phyloP scores from a whole-genome alignment of 2,888 invertebrate genomes.

The Chaetogeoica ovagalla region DNA sequence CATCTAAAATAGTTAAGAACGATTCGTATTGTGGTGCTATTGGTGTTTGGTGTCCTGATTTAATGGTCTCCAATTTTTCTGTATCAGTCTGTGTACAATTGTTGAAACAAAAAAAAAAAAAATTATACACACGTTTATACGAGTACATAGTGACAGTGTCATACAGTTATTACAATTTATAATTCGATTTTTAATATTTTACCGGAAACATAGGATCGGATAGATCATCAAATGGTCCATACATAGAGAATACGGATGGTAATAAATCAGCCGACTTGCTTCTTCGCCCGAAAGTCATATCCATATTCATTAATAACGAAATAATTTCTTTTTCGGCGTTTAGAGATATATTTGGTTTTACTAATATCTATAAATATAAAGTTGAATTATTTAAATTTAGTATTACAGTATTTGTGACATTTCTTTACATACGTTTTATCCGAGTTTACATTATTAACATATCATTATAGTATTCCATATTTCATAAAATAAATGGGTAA shows the following conservation, averaged over 20 bases:
- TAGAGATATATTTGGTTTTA: slow-evolving; percentile 64
- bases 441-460: no score
- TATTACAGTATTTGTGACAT: neutral
- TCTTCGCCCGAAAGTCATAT: slow-evolving; percentile 69
- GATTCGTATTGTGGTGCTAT: slow-evolving; percentile 39
- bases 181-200: slow-evolving; percentile 17
- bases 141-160: no score
- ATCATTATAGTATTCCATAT: no score
- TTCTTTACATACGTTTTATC: no score
- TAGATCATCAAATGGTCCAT: slow-evolving; percentile 48
- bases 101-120: neutral
- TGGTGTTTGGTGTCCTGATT: slow-evolving; percentile 29
- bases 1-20: slow-evolving; percentile 13
- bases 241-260: slow-evolving; percentile 48
- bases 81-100: slow-evolving; percentile 10
- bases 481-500: no score
- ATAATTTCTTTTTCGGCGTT: slow-evolving; percentile 70
- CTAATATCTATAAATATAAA: slow-evolving; percentile 64
- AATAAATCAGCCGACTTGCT: neutral
- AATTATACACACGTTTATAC: no score
- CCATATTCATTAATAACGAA: slow-evolving; percentile 71
- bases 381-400: neutral
- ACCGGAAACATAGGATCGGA: slow-evolving; percentile 54
- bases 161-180: neutral
- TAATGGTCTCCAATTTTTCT: slow-evolving; percentile 35